These are phyloP conservation scores for Eupithecia dodoneata DNA, from an alignment of 2,888 invertebrate genomes.

Conservation along the genomic window DNA sequence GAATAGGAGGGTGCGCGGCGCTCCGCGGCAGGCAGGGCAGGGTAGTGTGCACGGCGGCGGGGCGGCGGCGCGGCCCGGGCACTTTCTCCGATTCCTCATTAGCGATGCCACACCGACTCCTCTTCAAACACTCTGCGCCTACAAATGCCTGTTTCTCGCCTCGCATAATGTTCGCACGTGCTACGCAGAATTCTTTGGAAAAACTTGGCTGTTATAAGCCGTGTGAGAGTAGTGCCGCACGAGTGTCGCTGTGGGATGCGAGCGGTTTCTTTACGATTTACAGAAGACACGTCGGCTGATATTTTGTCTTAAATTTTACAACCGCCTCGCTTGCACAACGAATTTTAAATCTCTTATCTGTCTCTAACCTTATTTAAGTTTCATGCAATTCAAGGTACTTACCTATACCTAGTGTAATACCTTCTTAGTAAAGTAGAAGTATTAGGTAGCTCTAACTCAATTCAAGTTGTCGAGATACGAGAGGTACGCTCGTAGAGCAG, in stretches of 20 bases:
- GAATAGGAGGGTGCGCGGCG: slow-evolving; percentile 48
- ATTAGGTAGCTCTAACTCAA: not conserved
- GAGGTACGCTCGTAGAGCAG: not conserved
- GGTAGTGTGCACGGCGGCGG: slow-evolving; percentile 49
- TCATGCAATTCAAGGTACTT: too few relatives aligned
- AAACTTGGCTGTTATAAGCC: slow-evolving; percentile 41
- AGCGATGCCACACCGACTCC: slow-evolving; percentile 71
- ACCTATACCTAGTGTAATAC: too few relatives aligned
- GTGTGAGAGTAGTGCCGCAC: not conserved
- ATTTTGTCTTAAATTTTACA: not conserved
- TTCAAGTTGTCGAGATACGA: not conserved
- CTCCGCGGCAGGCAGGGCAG: slow-evolving; percentile 40
- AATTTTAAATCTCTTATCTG: not conserved
- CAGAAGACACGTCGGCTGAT: not conserved
- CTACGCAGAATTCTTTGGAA: slow-evolving; percentile 50
- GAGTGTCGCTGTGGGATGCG: not conserved
- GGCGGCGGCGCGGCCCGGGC: slow-evolving; percentile 46
- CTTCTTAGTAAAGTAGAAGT: not conserved
- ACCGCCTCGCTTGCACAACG: not conserved
- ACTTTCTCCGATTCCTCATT: slow-evolving; percentile 77
- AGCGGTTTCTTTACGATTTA: not conserved
- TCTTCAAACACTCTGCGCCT: slow-evolving; percentile 74
- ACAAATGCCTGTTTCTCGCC: slow-evolving; percentile 68
- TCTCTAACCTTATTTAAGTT: too few relatives aligned
- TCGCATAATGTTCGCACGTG: slow-evolving; percentile 51